A percentile compares a stretch with the other conserved stretches of the same genome.
Conservation (phyloP, 2,888 invertebrate genomes). For the Dasysyrphus tricinctus region DNA sequence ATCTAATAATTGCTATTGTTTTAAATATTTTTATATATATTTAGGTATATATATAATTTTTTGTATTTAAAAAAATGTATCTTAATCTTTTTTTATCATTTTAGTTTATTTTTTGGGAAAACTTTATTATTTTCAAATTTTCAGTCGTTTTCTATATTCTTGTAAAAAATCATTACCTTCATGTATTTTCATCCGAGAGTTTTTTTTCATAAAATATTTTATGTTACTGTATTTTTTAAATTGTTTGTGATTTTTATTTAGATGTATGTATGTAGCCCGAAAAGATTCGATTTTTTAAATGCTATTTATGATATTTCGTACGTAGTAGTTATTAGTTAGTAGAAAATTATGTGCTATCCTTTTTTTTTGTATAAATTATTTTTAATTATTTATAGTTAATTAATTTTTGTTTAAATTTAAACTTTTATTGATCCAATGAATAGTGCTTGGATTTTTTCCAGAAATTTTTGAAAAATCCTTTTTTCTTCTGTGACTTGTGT, state of each 20-base stretch:
- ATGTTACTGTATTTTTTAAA: conserved; percentile 32
- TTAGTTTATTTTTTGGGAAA: conserved; percentile 57
- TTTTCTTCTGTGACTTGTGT: conserved; percentile 88
- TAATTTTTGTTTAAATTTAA: conserved; percentile 3
- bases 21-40: conserved; percentile 53
- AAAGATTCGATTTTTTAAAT: conserved; percentile 62
- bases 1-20: conserved; percentile 73
- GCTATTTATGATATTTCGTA: conserved; percentile 65
- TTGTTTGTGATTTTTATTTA: conserved; percentile 23
- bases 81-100: conserved; percentile 10
- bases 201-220: conserved; percentile 47
- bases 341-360: conserved; percentile 45
- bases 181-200: conserved; percentile 42
- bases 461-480: conserved; percentile 94
- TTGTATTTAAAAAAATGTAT: conserved; percentile 22
- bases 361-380: conserved; percentile 30
- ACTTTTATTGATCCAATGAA: conserved; percentile 90
- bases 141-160: conserved; percentile 69
- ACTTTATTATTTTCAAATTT: conserved; percentile 57
- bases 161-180: conserved; percentile 69
- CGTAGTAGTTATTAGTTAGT: conserved; percentile 64
- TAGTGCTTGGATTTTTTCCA: conserved; percentile 95
- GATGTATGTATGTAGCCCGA: conserved; percentile 24
- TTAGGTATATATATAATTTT: conserved; percentile 9
- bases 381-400: conserved; percentile 19